Percentiles rank a stretch among this genome's conserved stretches.
phyloP scores from a whole-genome alignment of 2,113 vertebrate species.

The Gasterosteus aculeatus region DNA sequence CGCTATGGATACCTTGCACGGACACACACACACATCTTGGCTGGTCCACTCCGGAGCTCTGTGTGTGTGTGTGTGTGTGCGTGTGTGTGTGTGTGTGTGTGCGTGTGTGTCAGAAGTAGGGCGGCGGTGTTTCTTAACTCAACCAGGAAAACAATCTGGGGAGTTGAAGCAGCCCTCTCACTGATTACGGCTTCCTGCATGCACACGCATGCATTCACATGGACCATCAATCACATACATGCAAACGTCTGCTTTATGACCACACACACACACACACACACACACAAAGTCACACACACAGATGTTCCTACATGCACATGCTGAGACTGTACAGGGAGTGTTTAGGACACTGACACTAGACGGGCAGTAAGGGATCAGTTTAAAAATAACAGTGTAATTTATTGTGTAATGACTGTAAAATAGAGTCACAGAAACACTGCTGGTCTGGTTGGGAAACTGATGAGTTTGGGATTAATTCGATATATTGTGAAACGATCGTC shows the following conservation, averaged over 20 bases:
- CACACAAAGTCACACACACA: background rate
- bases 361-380: background rate
- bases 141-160: constrained; percentile 65
- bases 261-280: constrained; percentile 14
- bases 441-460: background rate
- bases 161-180: constrained; percentile 31
- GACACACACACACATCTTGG: constrained; percentile 32
- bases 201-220: background rate
- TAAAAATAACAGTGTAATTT: background rate
- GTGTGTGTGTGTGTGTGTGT: constrained; percentile 11
- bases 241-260: background rate
- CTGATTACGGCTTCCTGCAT: constrained; percentile 41
- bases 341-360: background rate
- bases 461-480: background rate
- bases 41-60: constrained; percentile 29
- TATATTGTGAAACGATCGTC: background rate
- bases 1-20: constrained; percentile 63
- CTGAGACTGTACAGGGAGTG: background rate
- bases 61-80: constrained; percentile 8
- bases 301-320: background rate
- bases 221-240: constrained; percentile 1
- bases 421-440: background rate
- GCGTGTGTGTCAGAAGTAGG: constrained; percentile 54
- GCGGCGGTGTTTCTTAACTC: constrained; percentile 61
- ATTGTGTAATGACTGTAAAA: background rate